Percentiles rank a stretch among this genome's conserved stretches.
phyloP scores from a whole-genome alignment of 2,888 invertebrate genomes.

The Selenia dentaria region DNA sequence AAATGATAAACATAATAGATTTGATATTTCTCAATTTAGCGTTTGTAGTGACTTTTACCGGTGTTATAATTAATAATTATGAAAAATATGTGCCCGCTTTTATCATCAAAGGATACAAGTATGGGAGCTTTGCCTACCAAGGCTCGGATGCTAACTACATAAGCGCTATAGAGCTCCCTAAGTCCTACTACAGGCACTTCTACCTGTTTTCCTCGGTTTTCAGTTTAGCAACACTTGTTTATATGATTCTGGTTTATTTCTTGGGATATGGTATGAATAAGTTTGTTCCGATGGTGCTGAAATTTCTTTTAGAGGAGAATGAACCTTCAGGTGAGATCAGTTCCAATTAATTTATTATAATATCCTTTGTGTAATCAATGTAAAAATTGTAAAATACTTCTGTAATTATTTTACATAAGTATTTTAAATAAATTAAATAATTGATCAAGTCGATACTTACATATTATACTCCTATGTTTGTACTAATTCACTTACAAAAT shows the following conservation, averaged over 20 bases:
- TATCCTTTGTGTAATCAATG: too few species aligned
- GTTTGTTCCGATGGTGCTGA: constrained; percentile 73
- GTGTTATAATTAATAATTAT: constrained; percentile 86
- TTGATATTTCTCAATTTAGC: constrained; percentile 71
- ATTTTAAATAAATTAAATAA: too few species aligned
- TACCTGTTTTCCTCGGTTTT: constrained; percentile 88
- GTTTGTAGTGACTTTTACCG: constrained; percentile 77
- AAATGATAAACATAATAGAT: constrained; percentile 67
- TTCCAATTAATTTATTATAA: too few species aligned
- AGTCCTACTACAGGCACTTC: constrained; percentile 92
- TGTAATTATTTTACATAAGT: too few species aligned
- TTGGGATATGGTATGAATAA: constrained; percentile 73
- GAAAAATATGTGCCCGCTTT: constrained; percentile 88
- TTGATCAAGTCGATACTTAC: too few species aligned
- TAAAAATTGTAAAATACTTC: too few species aligned
- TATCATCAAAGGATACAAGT: constrained; percentile 87
- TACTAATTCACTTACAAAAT: too few species aligned
- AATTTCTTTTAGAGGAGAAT: constrained; percentile 68
- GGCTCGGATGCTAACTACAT: constrained; percentile 73
- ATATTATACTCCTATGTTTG: too few species aligned
- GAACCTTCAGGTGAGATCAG: constrained; percentile 82
- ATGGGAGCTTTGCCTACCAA: constrained; percentile 89
- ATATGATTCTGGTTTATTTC: constrained; percentile 79
- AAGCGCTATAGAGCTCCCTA: constrained; percentile 88
- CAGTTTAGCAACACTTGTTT: constrained; percentile 74